A percentile compares a stretch with the other conserved stretches of the same genome.
Evolutionary conservation across 2,888 invertebrate genomes (phyloP).

Genomic region (Acrocyrtus sp.): DNA sequence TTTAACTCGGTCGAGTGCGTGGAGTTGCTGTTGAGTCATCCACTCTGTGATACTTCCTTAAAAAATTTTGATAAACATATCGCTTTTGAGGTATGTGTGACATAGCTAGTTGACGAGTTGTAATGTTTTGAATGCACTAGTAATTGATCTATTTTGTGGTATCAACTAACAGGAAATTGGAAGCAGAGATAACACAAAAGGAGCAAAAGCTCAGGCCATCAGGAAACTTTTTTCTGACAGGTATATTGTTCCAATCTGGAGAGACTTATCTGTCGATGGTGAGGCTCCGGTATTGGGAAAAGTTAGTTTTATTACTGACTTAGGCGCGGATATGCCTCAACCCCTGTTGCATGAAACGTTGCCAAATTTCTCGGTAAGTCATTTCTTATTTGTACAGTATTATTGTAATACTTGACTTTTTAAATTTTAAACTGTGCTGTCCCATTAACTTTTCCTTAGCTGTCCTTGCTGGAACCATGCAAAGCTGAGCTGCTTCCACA

Average conservation of each 20-base stretch:
- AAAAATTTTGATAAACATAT: constrained; percentile 80
- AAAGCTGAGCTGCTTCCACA: constrained; percentile 10
- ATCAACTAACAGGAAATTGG: constrained; percentile 84
- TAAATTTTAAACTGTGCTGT: background rate
- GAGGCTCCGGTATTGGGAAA: constrained; percentile 75
- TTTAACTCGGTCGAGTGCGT: constrained; percentile 84
- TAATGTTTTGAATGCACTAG: background rate
- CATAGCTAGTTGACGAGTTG: too few species aligned
- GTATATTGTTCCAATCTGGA: constrained; percentile 88
- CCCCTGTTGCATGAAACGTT: constrained; percentile 24
- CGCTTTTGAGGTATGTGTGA: constrained; percentile 78
- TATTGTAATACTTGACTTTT: background rate
- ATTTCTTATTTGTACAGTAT: background rate
- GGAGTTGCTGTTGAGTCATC: constrained; percentile 81
- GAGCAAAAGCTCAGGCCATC: constrained; percentile 67
- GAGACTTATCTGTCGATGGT: constrained; percentile 70
- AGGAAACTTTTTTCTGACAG: constrained; percentile 75
- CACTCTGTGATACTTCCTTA: constrained; percentile 78
- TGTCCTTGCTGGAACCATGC: constrained; percentile 32
- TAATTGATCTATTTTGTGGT: constrained; percentile 42
- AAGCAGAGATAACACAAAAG: constrained; percentile 68
- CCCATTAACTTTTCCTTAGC: background rate
- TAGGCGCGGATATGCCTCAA: constrained; percentile 37
- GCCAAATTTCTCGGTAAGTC: constrained; percentile 46
- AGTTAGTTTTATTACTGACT: constrained; percentile 76